A percentile compares a stretch with the other conserved stretches of the same genome.
Conservation (phyloP, 1,140 invertebrate genomes). For the Leptestheria dahalacensis region DNA sequence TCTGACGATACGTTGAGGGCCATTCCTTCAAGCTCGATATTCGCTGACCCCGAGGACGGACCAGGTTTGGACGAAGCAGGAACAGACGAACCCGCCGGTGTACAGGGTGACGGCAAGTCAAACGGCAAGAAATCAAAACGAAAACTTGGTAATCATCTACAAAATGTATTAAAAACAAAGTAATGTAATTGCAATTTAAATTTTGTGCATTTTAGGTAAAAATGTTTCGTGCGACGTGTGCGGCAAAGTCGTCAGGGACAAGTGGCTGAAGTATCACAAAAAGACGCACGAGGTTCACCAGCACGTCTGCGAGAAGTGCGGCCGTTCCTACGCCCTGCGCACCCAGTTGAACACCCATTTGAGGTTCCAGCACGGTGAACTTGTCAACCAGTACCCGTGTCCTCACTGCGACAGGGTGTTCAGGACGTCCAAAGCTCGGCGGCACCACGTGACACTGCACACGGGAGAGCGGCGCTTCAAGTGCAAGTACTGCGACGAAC, state of each 20-base stretch:
- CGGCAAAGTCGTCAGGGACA: not conserved
- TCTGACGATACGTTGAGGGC: not conserved
- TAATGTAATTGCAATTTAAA: not conserved
- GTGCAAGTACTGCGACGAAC: slow-evolving; percentile 95
- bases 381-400: slow-evolving; percentile 42
- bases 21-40: not conserved
- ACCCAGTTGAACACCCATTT: not conserved
- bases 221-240: not conserved
- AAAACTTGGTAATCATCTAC: not conserved
- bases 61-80: not conserved
- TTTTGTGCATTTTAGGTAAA: not conserved
- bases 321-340: not conserved
- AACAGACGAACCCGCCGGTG: not conserved
- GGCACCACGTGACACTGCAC: slow-evolving; percentile 94
- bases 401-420: slow-evolving; percentile 93
- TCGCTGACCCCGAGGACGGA: not conserved
- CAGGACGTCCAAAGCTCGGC: slow-evolving; percentile 92
- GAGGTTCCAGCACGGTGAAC: not conserved
- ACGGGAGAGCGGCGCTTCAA: slow-evolving; percentile 99
- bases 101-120: not conserved
- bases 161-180: not conserved
- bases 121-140: not conserved
- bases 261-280: not conserved
- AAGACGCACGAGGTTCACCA: not conserved
- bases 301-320: not conserved